Base-by-base conservation (phyloP, 2,797 vertebrate species). In the Alexandromys oeconomus region DNA sequence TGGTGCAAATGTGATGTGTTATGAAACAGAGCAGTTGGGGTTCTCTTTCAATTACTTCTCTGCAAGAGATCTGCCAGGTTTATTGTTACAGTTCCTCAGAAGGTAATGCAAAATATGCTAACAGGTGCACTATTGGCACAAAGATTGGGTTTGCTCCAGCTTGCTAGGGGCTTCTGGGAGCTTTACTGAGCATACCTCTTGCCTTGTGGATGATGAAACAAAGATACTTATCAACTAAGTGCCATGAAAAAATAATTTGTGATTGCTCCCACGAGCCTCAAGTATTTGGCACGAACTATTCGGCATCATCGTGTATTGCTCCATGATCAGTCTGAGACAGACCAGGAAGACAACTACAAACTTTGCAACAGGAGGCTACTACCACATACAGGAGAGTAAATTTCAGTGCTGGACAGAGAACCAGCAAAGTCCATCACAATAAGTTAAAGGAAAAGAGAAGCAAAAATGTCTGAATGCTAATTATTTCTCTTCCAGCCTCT, bases 401-500 rank as follows among this genome's bases (percentile, higher is more conserved):
- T 13, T n/a, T 54, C 51, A 77, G 25, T n/a, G 7, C 6, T 15
- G 6, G 29, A 43, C 57, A 57, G 31, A 73, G n/a, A 54, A 63
- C 37, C 23, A 78, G 6, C 13, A 4, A 48, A 74, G 63, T 27
- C 40, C 1, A 6, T 67, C 15, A 3, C 5, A 25, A 6, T 9
- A 27, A 65, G n/a, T 69, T 54, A 40, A 48, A 5, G 40, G 54
- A 69, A 91, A 59, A 88, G 61, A 91, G 86, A 82, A 92, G 48
- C 12, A 29, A 43, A 63, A 63, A 86, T 67, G 73, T 29, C 65
- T 59, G 61, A 77, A 93, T 92, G 61, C 54, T 95, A 89, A 95
- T 96, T 95, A 91, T 84, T 85, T 94, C 73, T 82, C 96, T 48
- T 79, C 69, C 46, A 77, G 73, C 27, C 37, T 78, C 77, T 87